Evolutionary conservation across 2,888 invertebrate genomes (phyloP), one percentile per base, ranked within the genome.

Genomic region (Therioaphis trifolii): DNA sequence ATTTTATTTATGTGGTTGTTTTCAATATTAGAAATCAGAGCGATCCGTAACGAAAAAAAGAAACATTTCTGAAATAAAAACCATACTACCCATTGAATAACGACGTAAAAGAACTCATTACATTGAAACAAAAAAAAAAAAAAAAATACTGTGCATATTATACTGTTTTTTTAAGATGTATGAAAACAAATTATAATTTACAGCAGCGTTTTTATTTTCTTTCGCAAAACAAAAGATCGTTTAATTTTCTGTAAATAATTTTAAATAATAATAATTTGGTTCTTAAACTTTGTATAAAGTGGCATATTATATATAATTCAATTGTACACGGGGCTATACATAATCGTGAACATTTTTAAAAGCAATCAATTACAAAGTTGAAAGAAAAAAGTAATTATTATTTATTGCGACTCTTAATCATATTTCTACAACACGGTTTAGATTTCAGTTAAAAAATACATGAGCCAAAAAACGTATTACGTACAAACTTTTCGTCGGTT

Each of bases 371-470:
- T 76, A n/a, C 2, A 35, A 35, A 35, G 35, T 75, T 75, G 18
- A 27, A 3, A 7, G n/a, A n/a, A 75, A 43, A 61, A 46, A 46
- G n/a, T n/a, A 27, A 61, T 61, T 61, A 35, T 35, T 35, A 35
- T 35, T 43, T 27, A 61, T 61, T 76, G 7, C 43, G 27, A n/a
- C 27, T 43, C 15, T 24, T 18, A 18, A n/a, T 27, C 46, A 61
- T 27, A 61, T 27, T 76, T 76, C 27, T 46, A 18, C 40, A 18
- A 12, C 75, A 43, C 4, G 61, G 43, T 46, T 76, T 76, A 46
- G n/a, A 46, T 61, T 76, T 76, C 15, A n/a, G 43, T 46, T 76
- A 43, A 76, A 76, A 76, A 61, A 76, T 76, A 61, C n/a, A 76
- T 61, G 75, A 76, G 43, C 35, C 58, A 18, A 74, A 75, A 58